Percentiles rank a stretch among this genome's conserved stretches.
phyloP scores from a whole-genome alignment of 2,113 vertebrate genomes.

The Leptodactylus fuscus region DNA sequence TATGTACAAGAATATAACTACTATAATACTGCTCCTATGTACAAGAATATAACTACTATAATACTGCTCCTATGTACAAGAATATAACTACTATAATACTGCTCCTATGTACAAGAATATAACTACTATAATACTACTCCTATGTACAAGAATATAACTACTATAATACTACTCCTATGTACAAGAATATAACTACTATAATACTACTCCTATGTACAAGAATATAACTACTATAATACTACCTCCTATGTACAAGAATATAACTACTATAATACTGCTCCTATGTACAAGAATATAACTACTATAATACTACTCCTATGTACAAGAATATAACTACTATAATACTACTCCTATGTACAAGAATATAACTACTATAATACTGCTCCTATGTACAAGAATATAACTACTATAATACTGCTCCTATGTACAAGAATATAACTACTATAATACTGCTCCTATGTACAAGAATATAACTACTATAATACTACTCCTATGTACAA shows the following conservation, averaged over 20 bases:
- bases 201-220: not conserved
- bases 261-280: conserved; percentile 4
- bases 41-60: not conserved
- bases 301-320: not conserved
- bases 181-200: not conserved
- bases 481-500: not conserved
- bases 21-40: not conserved
- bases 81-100: conserved; percentile 1
- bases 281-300: conserved; percentile 1
- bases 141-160: conserved; percentile 4
- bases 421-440: conserved; percentile 6
- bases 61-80: not conserved
- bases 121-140: not conserved
- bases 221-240: conserved; percentile 13
- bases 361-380: conserved; percentile 12
- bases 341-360: not conserved
- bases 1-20: conserved; percentile 1
- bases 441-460: not conserved
- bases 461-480: not conserved
- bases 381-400: not conserved
- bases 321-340: not conserved
- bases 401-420: conserved; percentile 8
- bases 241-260: not conserved
- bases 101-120: not conserved
- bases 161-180: not conserved